Evolutionary conservation across 2,113 vertebrate genomes (phyloP), one percentile per base, ranked within the genome.

Genomic region (Coregonus clupeaformis): DNA sequence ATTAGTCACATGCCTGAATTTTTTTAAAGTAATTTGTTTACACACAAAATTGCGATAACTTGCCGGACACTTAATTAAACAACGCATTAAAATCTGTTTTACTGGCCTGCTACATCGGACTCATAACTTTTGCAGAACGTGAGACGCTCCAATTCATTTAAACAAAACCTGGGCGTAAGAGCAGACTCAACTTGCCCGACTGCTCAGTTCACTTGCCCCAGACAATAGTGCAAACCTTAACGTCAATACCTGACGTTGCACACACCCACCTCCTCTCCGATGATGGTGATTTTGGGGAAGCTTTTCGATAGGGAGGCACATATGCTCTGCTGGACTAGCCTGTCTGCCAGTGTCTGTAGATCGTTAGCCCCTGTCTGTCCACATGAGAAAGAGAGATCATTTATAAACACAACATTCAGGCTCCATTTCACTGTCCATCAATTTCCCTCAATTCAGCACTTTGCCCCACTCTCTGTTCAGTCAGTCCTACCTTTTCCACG

Each of bases 271-370:
- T 99, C 97, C 86, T 99, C 98, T 72, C 96, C 97, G 59, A 99
- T 98, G 75, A 99, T 97, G 64, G 97, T 98, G 63, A 97, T 64
- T 76, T 94, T 94, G 1, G 98, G 97, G 82, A 98, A 99, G 49
- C 87, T 92, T 73, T 89, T 93, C 60, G 94, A 94, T 81, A 99
- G 85, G 3, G 97, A 99, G 0, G 96, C 92, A 80, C 96, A 98
- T 52, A 99, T 97, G 85, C 96, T 98, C 90, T 95, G 93, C 82
- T 99, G 98, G 11, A 93, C 97, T 69, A 98, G 77, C 27, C 97
- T 91, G 85, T 99, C 98, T 2, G 98, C 98, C 86, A 96, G 93
- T 11, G 98, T 99, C 92, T 99, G 97, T 83, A 99, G 87, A 90
- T 99, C 97, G 77, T 94, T 92, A 30, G 91, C 94, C 36, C 96